Evolutionary conservation across 2,113 vertebrate genomes (phyloP), one percentile per base, ranked within the genome.

Genomic region (Gadus chalcogrammus): DNA sequence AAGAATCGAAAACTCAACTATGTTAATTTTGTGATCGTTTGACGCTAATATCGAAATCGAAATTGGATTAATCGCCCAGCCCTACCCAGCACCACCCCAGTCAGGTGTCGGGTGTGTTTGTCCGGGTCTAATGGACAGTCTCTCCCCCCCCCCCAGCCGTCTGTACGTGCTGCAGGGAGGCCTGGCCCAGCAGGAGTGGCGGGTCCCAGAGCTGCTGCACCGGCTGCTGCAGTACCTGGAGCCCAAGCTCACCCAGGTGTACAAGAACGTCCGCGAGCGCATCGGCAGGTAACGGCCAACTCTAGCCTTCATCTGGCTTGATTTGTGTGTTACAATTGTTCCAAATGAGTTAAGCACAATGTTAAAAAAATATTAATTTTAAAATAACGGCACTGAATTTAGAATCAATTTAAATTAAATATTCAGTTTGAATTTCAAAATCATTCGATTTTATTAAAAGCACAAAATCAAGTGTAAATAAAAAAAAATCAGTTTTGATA

Each of bases 111-210:
- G 31, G 31, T 35, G 31, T 35, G 8, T 48, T 12, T 9, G 42
- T 48, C 6, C 42, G 1, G 5, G 42, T 12, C 13, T 38, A 22
- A 55, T 4, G 73, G 56, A n/a, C 3, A 55, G 35, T 73, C 61
- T 68, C 58, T 60, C 65, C 31, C 15, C 38, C 20, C n/a, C 17
- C 83, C 60, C 28, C 82, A 99, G 97, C 76, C 96, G 94, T 8
- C 92, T 99, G 1, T 98, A 97, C 3, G 94, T 98, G 4, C 94
- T 99, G 52, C 97, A 99, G 86, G 96, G 97, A 17, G 97, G 96
- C n/a, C 94, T 99, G 4, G 96, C 96, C 60, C 96, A 99, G 86
- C 97, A 99, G 80, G 95, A 98, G 63, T 98, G 97, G 97, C 92
- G 96, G 58, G 96, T 99, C 1, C 94, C 97, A 16, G 96, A 98